phyloP scores from a whole-genome alignment of 2,113 vertebrate genomes.

The Engraulis encrasicolus region DNA sequence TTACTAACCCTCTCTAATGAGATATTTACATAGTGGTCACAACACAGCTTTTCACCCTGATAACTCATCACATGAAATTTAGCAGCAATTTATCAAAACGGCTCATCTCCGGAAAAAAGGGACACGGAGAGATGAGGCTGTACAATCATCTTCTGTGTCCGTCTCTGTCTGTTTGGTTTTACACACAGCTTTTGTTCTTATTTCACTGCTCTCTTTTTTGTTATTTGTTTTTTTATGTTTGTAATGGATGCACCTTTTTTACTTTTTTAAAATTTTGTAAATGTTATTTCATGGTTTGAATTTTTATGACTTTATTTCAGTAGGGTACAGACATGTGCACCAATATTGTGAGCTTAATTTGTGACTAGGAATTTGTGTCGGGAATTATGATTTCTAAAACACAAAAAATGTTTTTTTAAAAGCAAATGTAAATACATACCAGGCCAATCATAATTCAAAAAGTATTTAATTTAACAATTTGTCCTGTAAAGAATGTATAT shows the following conservation, averaged over 20 bases:
- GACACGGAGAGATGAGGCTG: constrained; percentile 6
- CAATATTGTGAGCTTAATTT: neutral
- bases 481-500: neutral
- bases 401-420: constrained; percentile 42
- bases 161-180: constrained; percentile 5
- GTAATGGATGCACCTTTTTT: neutral
- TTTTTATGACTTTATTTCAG: constrained; percentile 34
- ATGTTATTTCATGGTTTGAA: constrained; percentile 20
- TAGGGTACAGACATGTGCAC: neutral
- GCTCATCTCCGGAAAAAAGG: constrained; percentile 24
- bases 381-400: constrained; percentile 50
- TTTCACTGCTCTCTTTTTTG: constrained; percentile 6
- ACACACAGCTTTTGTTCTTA: constrained; percentile 17
- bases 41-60: constrained; percentile 46
- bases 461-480: neutral
- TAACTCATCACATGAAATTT: constrained; percentile 38
- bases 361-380: constrained; percentile 35
- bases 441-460: neutral
- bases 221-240: neutral
- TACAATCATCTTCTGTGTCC: too few relatives aligned
- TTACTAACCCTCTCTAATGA: constrained; percentile 59
- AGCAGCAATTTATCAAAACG: constrained; percentile 3
- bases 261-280: neutral
- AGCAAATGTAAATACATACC: neutral
- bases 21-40: constrained; percentile 58